Evolutionary conservation across 2,888 invertebrate genomes (phyloP), one percentile per base, ranked within the genome.

Genomic region (Chloromyia formosa): DNA sequence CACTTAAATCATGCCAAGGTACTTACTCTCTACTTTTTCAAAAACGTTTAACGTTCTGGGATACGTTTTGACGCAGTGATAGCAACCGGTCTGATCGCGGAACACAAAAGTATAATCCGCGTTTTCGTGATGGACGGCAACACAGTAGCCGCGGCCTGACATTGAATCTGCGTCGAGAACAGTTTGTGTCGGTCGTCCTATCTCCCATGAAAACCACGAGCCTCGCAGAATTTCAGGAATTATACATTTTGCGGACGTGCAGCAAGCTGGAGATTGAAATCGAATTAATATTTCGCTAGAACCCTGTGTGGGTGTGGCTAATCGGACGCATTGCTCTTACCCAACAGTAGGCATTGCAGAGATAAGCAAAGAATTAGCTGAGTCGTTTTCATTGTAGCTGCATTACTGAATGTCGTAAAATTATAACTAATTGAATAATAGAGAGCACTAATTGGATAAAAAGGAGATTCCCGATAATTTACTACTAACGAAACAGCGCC

Each of bases 171-270:
- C 92, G 85, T 95, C 93, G 72, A 96, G 91, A 82, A 93, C 92
- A 0, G 95, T 95, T 62, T 92, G 87, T 0, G 94, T 94, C 80
- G 94, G 94, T 80, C 88, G 87, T 10, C 94, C 94, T 86, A 91
- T 91, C 88, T 96, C 96, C 88, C 94, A 93, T 1, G 95, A 95
- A 85, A 95, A 96, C 96, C 96, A 96, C 42, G 93, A 89, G 76
- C 95, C 96, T 80, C 94, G 88, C 66, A 96, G 84, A 61, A 94
- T 91, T 77, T 89, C 82, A 35, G 96, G 95, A 81, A 96, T 93
- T 27, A 89, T 88, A 83, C 95, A 95, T 75, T 87, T 16, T 12
- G 73, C 45, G 3, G 56, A 56, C 14, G 54, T 12, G 23, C 20
- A 18, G 2, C 10, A 10, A 35, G 45, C 75, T 75, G 64, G 16